phyloP scores from a whole-genome alignment of 2,797 vertebrate genomes.

The Pseudochirops corinnae region DNA sequence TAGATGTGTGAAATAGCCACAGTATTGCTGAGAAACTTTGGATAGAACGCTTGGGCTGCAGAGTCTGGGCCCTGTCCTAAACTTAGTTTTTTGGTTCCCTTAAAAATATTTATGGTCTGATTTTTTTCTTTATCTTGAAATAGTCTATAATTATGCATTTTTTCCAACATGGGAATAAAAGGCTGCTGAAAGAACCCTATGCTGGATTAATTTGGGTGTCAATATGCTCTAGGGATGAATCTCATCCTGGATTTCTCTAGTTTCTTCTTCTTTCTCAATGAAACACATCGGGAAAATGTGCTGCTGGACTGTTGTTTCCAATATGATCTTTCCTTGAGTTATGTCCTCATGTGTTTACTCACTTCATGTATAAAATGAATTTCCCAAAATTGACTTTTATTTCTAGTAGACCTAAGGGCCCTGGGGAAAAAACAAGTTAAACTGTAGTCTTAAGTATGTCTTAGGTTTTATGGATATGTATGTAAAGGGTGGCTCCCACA shows the following conservation, averaged over 20 bases:
- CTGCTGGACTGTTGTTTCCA: constrained; percentile 1
- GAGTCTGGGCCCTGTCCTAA: constrained; percentile 73
- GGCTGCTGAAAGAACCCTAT: constrained; percentile 5
- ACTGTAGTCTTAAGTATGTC: background rate
- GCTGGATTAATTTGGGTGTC: background rate
- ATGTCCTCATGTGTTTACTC: background rate
- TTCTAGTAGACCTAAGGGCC: background rate
- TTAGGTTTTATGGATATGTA: background rate
- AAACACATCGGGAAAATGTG: background rate
- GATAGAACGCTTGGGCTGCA: constrained; percentile 70
- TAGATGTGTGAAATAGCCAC: constrained; percentile 58
- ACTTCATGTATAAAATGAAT: constrained; percentile 38
- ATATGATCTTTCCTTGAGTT: background rate
- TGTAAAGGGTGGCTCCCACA: background rate
- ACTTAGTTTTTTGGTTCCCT: constrained; percentile 73
- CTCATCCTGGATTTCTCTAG: background rate
- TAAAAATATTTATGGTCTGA: constrained; percentile 72
- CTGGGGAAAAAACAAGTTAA: constrained; percentile 18
- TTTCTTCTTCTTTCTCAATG: constrained; percentile 8
- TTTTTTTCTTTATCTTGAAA: constrained; percentile 59
- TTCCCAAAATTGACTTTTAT: constrained; percentile 1
- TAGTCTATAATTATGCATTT: constrained; percentile 69
- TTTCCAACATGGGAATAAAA: constrained; percentile 54
- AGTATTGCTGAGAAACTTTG: constrained; percentile 71
- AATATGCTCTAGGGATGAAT: background rate